Percentiles rank a stretch among this genome's conserved stretches.
Evolutionary conservation across 2,888 invertebrate genomes (phyloP).

Genomic region (Drosophila borealis): DNA sequence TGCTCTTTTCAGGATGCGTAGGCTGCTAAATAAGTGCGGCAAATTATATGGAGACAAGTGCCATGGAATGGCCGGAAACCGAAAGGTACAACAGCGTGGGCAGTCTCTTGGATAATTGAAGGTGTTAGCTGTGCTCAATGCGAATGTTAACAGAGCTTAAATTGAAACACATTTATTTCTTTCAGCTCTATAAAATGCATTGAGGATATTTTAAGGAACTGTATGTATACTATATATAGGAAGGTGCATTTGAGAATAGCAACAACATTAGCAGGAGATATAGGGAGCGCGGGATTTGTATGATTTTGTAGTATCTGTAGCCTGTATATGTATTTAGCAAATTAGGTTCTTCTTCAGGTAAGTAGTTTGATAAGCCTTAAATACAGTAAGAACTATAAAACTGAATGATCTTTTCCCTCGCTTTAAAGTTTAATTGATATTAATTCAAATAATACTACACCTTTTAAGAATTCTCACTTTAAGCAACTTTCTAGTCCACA

Average conservation of each 20-base stretch:
- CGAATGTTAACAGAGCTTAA: constrained; percentile 9
- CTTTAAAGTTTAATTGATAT: no score
- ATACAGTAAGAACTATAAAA: no score
- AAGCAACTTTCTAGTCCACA: no score
- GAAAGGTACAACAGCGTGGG: constrained; percentile 49
- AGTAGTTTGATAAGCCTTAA: no score
- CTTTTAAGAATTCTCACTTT: no score
- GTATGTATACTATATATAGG: not conserved
- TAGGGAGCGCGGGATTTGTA: not conserved
- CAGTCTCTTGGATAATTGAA: constrained; percentile 36
- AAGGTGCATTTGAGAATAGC: not conserved
- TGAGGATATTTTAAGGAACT: not conserved
- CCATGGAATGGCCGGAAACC: constrained; percentile 46
- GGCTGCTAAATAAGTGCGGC: constrained; percentile 75
- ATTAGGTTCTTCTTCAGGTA: no score
- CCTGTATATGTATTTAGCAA: no score
- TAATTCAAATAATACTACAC: no score
- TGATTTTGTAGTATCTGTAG: no score
- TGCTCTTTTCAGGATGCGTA: constrained; percentile 56
- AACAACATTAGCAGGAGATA: not conserved
- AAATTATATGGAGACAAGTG: constrained; percentile 77
- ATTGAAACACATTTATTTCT: constrained; percentile 15
- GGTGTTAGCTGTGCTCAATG: constrained; percentile 35
- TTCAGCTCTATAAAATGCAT: not conserved
- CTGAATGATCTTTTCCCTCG: no score